Percentiles rank a stretch among this genome's conserved stretches.
Evolutionary conservation across 2,888 invertebrate species (phyloP).

Genomic region (Metacarcinus magister): DNA sequence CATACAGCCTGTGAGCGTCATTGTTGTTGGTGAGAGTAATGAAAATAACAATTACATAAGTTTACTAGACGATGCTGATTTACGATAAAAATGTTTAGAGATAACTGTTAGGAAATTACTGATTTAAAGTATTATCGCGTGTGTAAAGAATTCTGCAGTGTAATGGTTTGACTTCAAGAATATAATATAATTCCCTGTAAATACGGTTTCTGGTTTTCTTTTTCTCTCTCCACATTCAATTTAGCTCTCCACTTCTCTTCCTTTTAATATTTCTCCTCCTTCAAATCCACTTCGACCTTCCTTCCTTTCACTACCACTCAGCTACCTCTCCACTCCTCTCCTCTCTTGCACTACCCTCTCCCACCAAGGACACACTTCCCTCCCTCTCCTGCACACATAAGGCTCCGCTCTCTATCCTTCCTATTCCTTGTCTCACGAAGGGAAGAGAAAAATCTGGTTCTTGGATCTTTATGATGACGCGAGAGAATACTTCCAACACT

Average conservation of each 20-base stretch:
- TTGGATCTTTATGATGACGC: not conserved
- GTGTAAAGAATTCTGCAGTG: no score
- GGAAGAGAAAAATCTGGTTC: not conserved
- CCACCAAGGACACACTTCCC: not conserved
- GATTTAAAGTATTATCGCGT: no score
- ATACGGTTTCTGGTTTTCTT: not conserved
- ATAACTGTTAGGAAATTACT: no score
- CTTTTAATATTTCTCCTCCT: not conserved
- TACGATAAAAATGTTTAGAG: no score
- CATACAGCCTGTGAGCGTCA: no score
- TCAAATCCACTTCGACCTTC: not conserved
- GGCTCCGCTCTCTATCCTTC: not conserved
- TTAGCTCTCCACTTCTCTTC: not conserved
- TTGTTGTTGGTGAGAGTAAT: no score
- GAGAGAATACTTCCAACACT: not conserved
- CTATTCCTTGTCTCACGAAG: not conserved
- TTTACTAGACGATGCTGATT: no score
- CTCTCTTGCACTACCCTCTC: not conserved
- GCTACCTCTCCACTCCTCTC: not conserved
- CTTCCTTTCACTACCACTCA: constrained; percentile 14
- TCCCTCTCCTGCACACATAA: not conserved
- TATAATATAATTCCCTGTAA: not conserved
- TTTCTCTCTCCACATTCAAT: not conserved
- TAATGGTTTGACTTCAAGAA: no score
- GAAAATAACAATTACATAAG: not conserved